A percentile compares a stretch with the other conserved stretches of the same genome.
Conservation (phyloP, 2,113 vertebrate species). For the Phoenicopterus ruber region DNA sequence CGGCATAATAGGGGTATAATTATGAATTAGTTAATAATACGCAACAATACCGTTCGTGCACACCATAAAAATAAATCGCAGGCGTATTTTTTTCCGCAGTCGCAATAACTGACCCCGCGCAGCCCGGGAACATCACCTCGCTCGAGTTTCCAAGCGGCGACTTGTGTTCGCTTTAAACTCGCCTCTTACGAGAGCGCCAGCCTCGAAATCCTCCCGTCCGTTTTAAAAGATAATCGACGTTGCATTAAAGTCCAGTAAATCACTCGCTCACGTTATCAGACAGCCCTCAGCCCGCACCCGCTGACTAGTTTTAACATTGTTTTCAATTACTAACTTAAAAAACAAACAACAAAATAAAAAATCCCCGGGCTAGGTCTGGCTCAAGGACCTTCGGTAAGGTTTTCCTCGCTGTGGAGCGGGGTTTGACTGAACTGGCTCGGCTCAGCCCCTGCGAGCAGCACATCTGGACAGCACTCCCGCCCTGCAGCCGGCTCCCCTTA, state of each 20-base stretch:
- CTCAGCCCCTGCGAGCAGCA: neutral
- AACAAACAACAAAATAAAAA: neutral
- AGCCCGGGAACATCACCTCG: slow-evolving; percentile 16
- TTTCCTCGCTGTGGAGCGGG: neutral
- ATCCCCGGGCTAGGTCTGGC: neutral
- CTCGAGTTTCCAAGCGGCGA: neutral
- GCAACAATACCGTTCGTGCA: slow-evolving; percentile 34
- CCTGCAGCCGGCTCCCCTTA: neutral
- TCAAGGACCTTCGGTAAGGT: neutral
- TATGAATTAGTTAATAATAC: slow-evolving; percentile 41
- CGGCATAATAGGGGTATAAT: slow-evolving; percentile 20
- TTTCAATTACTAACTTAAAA: neutral
- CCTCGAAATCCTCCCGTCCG: neutral
- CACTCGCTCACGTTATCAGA: neutral
- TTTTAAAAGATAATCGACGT: neutral
- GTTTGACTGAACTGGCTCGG: neutral
- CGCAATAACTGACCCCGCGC: neutral
- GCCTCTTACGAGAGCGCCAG: neutral
- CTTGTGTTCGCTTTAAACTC: neutral
- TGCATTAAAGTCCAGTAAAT: neutral
- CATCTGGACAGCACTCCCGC: slow-evolving; percentile 51
- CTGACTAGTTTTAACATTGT: neutral
- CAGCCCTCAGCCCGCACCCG: neutral
- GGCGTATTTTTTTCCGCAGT: neutral
- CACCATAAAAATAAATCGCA: slow-evolving; percentile 54